phyloP scores from a whole-genome alignment of 2,888 invertebrate genomes.

The Lissocephala sabroskyi region DNA sequence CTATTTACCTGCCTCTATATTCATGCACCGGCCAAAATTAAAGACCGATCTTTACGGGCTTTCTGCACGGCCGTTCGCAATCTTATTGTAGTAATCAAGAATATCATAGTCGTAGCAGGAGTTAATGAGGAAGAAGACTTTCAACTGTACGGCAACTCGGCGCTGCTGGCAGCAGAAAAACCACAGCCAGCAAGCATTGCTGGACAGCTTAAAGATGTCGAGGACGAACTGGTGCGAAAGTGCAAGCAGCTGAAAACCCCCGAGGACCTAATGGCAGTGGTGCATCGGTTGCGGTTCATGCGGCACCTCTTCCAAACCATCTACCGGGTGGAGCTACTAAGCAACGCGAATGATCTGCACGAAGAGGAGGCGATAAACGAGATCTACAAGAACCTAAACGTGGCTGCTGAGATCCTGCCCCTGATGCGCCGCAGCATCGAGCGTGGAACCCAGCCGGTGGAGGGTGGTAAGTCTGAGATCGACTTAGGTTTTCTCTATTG shows the following conservation, averaged over 20 bases:
- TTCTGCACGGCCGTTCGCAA: constrained; percentile 92
- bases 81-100: constrained; percentile 89
- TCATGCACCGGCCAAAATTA: constrained; percentile 89
- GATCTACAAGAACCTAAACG: constrained; percentile 85
- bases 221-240: constrained; percentile 88
- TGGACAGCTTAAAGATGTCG: constrained; percentile 87
- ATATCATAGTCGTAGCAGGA: constrained; percentile 88
- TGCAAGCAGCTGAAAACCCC: constrained; percentile 74
- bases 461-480: constrained; percentile 55
- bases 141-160: constrained; percentile 90
- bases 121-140: constrained; percentile 98
- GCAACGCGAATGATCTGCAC: constrained; percentile 74
- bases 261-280: constrained; percentile 79
- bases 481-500: not conserved
- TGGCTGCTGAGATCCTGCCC: constrained; percentile 87
- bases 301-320: constrained; percentile 89
- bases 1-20: constrained; percentile 97
- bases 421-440: constrained; percentile 83
- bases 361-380: constrained; percentile 77
- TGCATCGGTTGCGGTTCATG: constrained; percentile 88
- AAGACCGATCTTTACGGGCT: constrained; percentile 86
- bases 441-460: constrained; percentile 81
- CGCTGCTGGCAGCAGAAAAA: constrained; percentile 83
- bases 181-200: constrained; percentile 81
- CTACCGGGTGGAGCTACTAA: constrained; percentile 59